Conservation (phyloP, 2,888 invertebrate genomes). For the Orthosia cruda region DNA sequence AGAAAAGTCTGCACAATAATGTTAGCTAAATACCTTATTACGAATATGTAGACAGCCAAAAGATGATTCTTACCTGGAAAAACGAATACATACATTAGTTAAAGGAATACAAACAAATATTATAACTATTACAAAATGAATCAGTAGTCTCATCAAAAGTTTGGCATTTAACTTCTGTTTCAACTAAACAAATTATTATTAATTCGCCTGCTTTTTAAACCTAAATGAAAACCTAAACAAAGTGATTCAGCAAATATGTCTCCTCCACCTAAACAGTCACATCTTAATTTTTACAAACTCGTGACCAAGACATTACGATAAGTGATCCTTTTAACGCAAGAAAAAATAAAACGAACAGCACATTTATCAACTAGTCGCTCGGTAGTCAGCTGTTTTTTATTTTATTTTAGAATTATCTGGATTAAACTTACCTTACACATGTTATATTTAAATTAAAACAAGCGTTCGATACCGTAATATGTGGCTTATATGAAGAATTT, state of each 20-base stretch:
- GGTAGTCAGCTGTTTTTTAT: conserved; percentile 52
- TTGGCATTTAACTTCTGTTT: conserved; percentile 9
- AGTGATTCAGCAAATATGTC: conserved; percentile 61
- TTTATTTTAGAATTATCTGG: conserved; percentile 59
- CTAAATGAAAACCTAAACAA: conserved; percentile 37
- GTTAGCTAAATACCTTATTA: conserved; percentile 22
- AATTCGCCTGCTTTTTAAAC: conserved; percentile 24
- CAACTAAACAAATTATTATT: neutral
- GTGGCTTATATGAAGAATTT: neutral
- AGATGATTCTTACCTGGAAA: conserved; percentile 47
- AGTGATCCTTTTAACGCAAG: conserved; percentile 62
- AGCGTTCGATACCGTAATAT: conserved; percentile 35
- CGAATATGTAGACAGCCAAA: neutral
- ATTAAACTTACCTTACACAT: conserved; percentile 56
- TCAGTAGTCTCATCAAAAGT: neutral
- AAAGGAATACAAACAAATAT: neutral
- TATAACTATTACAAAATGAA: neutral
- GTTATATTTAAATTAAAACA: conserved; percentile 32
- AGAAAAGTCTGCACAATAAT: neutral
- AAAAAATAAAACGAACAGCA: conserved; percentile 59
- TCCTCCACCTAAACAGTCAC: conserved; percentile 44
- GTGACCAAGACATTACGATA: conserved; percentile 63
- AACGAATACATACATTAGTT: conserved; percentile 13
- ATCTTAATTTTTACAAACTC: conserved; percentile 64
- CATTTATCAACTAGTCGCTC: conserved; percentile 65